phyloP scores from a whole-genome alignment of 2,888 invertebrate species.

The Ophioninae sp. region DNA sequence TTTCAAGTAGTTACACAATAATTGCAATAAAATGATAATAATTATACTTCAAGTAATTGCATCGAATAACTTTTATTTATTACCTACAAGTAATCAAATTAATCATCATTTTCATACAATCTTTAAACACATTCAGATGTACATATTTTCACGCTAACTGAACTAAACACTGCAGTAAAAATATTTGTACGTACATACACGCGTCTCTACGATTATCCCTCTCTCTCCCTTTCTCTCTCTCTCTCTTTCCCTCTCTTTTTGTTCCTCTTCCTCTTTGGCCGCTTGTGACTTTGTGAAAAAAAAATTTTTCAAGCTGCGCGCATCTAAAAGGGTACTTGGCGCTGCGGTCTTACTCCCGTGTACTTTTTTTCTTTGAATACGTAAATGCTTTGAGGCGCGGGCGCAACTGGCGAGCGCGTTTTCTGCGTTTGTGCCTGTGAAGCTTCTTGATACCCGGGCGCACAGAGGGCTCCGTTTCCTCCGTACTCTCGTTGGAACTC shows the following conservation, averaged over 20 bases:
- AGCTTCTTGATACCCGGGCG: not conserved
- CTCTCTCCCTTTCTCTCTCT: not conserved
- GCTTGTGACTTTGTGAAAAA: conserved; percentile 17
- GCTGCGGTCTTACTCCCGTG: conserved; percentile 18
- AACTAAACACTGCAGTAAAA: not conserved
- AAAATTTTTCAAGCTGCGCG: conserved; percentile 39
- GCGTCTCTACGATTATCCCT: not conserved
- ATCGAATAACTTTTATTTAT: not conserved
- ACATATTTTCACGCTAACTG: not conserved
- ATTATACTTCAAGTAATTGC: no score
- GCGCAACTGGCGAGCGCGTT: conserved; percentile 38
- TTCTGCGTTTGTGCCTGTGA: conserved; percentile 39
- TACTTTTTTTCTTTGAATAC: conserved; percentile 58
- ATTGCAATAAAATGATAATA: no score
- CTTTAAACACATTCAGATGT: not conserved
- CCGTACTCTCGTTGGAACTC: conserved; percentile 12
- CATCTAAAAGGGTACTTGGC: conserved; percentile 53
- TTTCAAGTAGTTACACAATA: no score
- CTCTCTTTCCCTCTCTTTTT: conserved; percentile 1
- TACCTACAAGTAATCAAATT: not conserved
- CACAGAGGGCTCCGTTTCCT: conserved; percentile 22
- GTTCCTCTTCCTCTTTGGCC: not conserved
- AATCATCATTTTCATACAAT: not conserved
- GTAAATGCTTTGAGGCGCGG: conserved; percentile 60
- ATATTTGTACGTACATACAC: conserved; percentile 11